Evolutionary conservation across 2,113 vertebrate genomes (phyloP), one percentile per base, ranked within the genome.

Genomic region (Crotalus horridus): DNA sequence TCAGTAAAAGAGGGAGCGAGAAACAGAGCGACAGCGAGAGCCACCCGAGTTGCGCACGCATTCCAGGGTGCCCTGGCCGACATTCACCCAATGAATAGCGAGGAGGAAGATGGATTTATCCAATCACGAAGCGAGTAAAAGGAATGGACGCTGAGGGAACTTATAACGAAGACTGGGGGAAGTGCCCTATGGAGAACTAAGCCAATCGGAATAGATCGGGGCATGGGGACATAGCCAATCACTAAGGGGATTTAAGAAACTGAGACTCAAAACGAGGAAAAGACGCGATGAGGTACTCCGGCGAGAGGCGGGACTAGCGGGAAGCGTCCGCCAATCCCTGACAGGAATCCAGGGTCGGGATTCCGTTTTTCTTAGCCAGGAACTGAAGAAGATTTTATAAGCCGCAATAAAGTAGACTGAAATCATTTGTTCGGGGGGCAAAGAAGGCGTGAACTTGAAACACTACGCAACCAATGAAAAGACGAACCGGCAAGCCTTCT

Each of bases 21-120:
- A 61, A 24, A 10, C 54, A 23, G 56, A 39, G 46, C 13, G 39
- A 0, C 61, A 55, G 53, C 59, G 46, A 81, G 81, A 90, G 85
- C 94, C 94, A 56, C 55, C 39, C 39, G 87, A 15, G 87, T 58
- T 88, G 94, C 91, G 92, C 91, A 81, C 91, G 88, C 91, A 92
- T 88, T 24, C 51, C 26, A 9, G 13, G 5, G 46, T 11, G 29
- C 23, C 87, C 69, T n/a, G 39, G 23, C 61, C 15, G 21, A 55
- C 10, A 15, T 11, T 51, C 6, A 92, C 85, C 89, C 92, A 87
- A 89, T 88, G 46, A 21, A 24, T 61, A 4, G 29, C 56, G 3
- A 43, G 53, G 90, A 89, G 88, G 81, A 55, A 87, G 24, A 39
- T 1, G 6, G 9, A 2, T 64, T 23, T 17, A 26, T 29, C 90